Evolutionary conservation across 1,140 invertebrate genomes (phyloP).

Genomic region (Teleogryllus occipitalis): DNA sequence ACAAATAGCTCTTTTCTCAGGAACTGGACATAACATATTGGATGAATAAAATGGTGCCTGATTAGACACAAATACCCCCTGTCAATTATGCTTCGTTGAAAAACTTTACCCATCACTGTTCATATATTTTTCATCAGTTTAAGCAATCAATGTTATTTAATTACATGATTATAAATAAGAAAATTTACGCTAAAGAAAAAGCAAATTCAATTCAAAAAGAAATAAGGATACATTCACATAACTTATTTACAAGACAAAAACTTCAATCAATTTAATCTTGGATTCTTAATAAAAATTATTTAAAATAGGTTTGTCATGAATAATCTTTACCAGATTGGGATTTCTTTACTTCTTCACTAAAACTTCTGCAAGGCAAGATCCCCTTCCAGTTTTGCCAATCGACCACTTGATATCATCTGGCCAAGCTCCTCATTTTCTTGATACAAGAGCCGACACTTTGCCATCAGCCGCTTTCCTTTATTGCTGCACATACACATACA

Average conservation of each 20-base stretch:
- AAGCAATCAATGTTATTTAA: too few relatives aligned
- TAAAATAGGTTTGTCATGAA: neutral
- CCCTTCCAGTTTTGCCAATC: constrained; percentile 90
- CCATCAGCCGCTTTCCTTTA: constrained; percentile 96
- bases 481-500: constrained; percentile 47
- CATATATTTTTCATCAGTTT: too few relatives aligned
- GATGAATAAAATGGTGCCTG: too few relatives aligned
- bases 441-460: constrained; percentile 90
- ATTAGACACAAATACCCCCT: too few relatives aligned
- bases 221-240: neutral
- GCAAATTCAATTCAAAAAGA: too few relatives aligned
- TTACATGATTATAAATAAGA: too few relatives aligned
- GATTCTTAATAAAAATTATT: neutral
- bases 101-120: too few relatives aligned
- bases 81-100: too few relatives aligned
- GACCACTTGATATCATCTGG: constrained; percentile 87
- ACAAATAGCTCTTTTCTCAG: too few relatives aligned
- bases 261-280: neutral
- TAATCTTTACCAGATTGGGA: constrained; percentile 75
- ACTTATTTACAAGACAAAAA: neutral
- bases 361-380: constrained; percentile 91
- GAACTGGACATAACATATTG: too few relatives aligned
- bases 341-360: constrained; percentile 94
- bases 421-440: constrained; percentile 98
- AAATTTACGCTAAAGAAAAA: too few relatives aligned